Evolutionary conservation across 2,888 invertebrate genomes (phyloP), one percentile per base, ranked within the genome.

Genomic region (Proisotoma minuta): DNA sequence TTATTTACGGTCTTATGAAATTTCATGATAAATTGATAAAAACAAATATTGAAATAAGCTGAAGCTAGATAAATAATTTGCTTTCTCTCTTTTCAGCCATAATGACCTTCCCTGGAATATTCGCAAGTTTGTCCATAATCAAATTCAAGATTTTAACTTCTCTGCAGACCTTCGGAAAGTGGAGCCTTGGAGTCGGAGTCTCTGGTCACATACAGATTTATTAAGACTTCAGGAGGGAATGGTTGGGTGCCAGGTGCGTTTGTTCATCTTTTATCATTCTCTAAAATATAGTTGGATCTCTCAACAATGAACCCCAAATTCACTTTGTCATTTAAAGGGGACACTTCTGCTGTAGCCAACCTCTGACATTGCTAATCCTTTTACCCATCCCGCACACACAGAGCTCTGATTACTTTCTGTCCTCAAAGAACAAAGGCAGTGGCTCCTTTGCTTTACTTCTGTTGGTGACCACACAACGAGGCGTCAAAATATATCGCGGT

Each of bases 191-290:
- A 86, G 88, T 73, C 83, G 84, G 75, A 89, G 88, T 77, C 85
- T 85, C 78, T 93, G 91, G 91, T 91, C 91, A 75, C 94, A 95
- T 78, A 95, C 94, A 26, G 94, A 95, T 79, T 88, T 95, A 75
- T 88, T 89, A 63, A 84, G 92, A 75, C 82, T 93, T 74, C 83
- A 86, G 75, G 82, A 84, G 73, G 89, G 93, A 63, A 84, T 87
- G 76, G 85, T 95, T 62, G 93, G 92, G 65, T 94, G 92, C 70
- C 94, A 94, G 83, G 87, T 88, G 78, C 80, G 73, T 63, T 23
- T 51, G 52, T 58, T 54, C 59, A 62, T 57, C 63, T 66, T 66
- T 66, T 57, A 65, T 65, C 24, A 18, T 29, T 23, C 26, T 47
- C 24, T 56, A 56, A 3, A 43, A 10, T 56, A 43, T 56, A 29